A percentile compares a stretch with the other conserved stretches of the same genome.
These are phyloP conservation scores for Limnephilus auricula DNA, from an alignment of 2,888 invertebrate species.

Conservation along the genomic window DNA sequence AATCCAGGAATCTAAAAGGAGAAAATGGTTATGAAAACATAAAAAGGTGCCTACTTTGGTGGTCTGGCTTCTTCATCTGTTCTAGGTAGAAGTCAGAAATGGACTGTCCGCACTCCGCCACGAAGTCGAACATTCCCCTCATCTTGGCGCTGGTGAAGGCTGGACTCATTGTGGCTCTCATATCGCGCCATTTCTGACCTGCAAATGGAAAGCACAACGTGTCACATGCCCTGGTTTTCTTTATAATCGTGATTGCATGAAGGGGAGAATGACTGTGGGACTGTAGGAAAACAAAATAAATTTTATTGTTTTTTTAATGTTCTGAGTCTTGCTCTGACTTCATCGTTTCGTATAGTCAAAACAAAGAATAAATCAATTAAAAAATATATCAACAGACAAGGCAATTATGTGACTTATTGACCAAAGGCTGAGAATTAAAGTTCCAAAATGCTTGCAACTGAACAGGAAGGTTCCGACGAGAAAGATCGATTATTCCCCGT, in stretches of 20 bases:
- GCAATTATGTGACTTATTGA: no score
- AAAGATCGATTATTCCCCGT: no score
- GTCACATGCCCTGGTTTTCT: background rate
- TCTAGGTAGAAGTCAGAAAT: constrained; percentile 70
- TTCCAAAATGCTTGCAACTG: no score
- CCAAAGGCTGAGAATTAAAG: no score
- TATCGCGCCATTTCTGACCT: constrained; percentile 73
- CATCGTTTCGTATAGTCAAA: background rate
- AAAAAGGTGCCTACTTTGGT: constrained; percentile 35
- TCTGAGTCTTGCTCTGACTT: background rate
- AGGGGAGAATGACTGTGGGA: background rate
- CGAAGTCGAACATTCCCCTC: constrained; percentile 73
- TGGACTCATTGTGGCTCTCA: constrained; percentile 72
- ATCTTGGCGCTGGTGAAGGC: constrained; percentile 73
- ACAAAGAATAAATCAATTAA: background rate
- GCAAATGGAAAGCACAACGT: background rate
- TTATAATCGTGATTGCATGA: background rate
- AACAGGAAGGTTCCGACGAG: no score
- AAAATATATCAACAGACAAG: background rate
- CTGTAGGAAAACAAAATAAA: background rate
- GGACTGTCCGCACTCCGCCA: constrained; percentile 72
- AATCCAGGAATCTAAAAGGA: background rate
- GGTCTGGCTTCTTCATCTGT: constrained; percentile 68
- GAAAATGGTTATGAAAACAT: background rate
- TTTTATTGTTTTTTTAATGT: background rate